Evolutionary conservation across 1,140 invertebrate species (phyloP), one percentile per base, ranked within the genome.

Genomic region (Eupristina koningsbergeri): DNA sequence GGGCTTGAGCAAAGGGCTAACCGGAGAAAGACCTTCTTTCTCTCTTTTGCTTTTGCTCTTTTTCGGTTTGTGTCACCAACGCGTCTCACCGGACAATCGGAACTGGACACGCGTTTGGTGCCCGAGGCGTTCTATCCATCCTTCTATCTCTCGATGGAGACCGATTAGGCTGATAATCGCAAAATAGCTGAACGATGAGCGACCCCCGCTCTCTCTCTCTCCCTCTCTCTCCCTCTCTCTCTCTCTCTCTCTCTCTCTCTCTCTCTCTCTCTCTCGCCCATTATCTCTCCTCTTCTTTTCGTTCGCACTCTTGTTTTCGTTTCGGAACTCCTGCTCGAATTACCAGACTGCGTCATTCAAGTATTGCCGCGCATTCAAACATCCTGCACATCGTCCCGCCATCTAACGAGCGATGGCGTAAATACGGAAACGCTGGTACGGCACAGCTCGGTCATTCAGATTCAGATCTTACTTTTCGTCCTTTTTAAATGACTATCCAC

Each of bases 101-200:
- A 83, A 77, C 81, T 83, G 81, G 47, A 69, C 58, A 22, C n/a
- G 81, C 36, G 19, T 22, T 53, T 39, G 39, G 36, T 45, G 7
- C 9, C 8, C 6, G 41, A 36, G 41, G 34, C 53, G 29, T 13
- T 73, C 31, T 63, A 17, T 61, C 34, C 53, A 8, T 8, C 31
- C n/a, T n/a, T 77, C 63, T 78, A 61, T 71, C 81, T 8, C 36
- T 22, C 74, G 81, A 61, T 67, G 81, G 22, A 8, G 22, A 73
- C 9, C 64, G 75, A 73, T 83, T 79, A 73, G 76, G 19, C 39
- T 17, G 22, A 71, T 83, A 83, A 83, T 79, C 50, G 29, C 76
- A 36, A 83, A 83, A 53, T 78, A 67, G 74, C 82, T 79, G 82
- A 41, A 78, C 81, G n/a, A n/a, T 47, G 31, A 71, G 64, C 34